These are phyloP conservation scores for Anableps anableps DNA, from an alignment of 2,797 vertebrate species.

Conservation along the genomic window DNA sequence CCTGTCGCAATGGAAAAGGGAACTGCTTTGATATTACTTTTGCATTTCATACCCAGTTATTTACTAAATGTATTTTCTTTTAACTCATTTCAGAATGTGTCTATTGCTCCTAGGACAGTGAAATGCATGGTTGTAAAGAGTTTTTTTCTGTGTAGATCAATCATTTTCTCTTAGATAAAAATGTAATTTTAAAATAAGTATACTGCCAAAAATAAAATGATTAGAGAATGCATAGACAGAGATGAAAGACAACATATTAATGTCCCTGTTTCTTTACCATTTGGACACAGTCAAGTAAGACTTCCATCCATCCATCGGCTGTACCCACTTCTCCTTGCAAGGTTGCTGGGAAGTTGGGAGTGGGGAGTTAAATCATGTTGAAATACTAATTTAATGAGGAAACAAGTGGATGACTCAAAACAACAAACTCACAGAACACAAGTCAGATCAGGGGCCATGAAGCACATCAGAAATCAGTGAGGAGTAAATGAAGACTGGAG, in stretches of 20 bases:
- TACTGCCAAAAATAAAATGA: not conserved
- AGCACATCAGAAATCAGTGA: not conserved
- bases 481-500: not conserved
- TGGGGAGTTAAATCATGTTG: not conserved
- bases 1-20: conserved; percentile 57
- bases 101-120: conserved; percentile 40
- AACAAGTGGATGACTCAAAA: not conserved
- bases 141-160: conserved; percentile 36
- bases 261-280: not conserved
- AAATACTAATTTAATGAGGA: not conserved
- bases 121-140: conserved; percentile 50
- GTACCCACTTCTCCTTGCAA: no score
- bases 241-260: not conserved
- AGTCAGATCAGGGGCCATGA: not conserved
- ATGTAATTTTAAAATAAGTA: not conserved
- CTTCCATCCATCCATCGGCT: not conserved
- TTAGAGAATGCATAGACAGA: not conserved
- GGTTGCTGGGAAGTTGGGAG: no score
- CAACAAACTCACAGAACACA: not conserved
- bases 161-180: not conserved
- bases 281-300: not conserved
- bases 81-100: conserved; percentile 61
- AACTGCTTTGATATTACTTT: conserved; percentile 65
- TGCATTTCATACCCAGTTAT: conserved; percentile 61
- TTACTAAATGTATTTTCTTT: conserved; percentile 61